Percentiles rank a stretch among this genome's conserved stretches.
Evolutionary conservation across 2,797 vertebrate species (phyloP).

Genomic region (Sparidentex hasta): DNA sequence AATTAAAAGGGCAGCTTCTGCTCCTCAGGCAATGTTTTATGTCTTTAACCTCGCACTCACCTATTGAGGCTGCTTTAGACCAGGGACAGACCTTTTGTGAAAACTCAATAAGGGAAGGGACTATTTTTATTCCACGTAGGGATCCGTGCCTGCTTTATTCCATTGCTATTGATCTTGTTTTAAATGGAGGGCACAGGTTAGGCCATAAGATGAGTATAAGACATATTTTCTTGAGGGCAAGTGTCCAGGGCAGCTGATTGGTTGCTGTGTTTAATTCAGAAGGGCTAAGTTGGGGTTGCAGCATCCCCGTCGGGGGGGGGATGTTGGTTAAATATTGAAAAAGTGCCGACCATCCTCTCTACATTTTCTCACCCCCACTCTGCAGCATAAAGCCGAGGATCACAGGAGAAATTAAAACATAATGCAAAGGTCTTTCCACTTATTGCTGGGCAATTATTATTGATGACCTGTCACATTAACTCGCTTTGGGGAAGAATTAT

Average conservation of each 20-base stretch:
- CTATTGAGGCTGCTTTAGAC: slow-evolving; percentile 44
- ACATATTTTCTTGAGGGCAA: slow-evolving; percentile 71
- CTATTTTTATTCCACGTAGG: slow-evolving; percentile 64
- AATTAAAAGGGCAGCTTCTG: slow-evolving; percentile 24
- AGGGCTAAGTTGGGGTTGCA: slow-evolving; percentile 50
- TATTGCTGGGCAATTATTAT: slow-evolving; percentile 80
- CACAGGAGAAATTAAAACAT: slow-evolving; percentile 84
- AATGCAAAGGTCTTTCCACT: slow-evolving; percentile 84
- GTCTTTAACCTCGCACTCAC: slow-evolving; percentile 67
- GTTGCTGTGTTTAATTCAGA: slow-evolving; percentile 62
- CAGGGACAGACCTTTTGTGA: slow-evolving; percentile 67
- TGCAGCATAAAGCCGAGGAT: slow-evolving; percentile 58
- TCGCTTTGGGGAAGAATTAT: slow-evolving; percentile 83
- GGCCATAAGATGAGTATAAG: slow-evolving; percentile 63
- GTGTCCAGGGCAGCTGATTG: slow-evolving; percentile 51
- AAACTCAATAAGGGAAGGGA: slow-evolving; percentile 72
- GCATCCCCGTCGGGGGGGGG: slow-evolving; percentile 33
- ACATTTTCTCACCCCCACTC: slow-evolving; percentile 41
- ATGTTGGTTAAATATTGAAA: slow-evolving; percentile 76
- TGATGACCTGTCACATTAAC: slow-evolving; percentile 86
- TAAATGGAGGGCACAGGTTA: slow-evolving; percentile 65
- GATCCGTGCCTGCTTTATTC: slow-evolving; percentile 68
- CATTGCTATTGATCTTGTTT: slow-evolving; percentile 78
- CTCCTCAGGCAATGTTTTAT: slow-evolving; percentile 24
- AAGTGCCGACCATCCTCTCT: slow-evolving; percentile 49